Base-by-base conservation (phyloP, 2,113 vertebrate genomes). In the Rallus limicola region DNA sequence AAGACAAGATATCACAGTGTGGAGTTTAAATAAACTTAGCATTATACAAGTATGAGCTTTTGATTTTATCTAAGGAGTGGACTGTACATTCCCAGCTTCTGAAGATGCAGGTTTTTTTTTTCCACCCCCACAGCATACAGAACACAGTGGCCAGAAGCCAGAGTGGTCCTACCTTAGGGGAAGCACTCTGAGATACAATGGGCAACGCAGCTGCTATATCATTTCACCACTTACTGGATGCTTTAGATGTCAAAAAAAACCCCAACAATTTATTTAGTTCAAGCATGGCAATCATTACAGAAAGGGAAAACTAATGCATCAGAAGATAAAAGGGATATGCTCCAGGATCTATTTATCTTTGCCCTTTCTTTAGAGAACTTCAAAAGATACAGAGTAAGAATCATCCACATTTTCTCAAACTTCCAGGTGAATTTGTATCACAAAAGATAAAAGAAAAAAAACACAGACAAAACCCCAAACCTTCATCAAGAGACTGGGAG, bases 201-300 rank as follows among this genome's bases (percentile, higher is more conserved):
- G 29, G n/a, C 8, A 68, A 25, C 7, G 29, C 16, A 56, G 17
- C 9, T 71, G 9, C 58, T 69, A 8, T 31, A 69, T 24, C 14
- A 46, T 58, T 88, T 83, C 44, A 44, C 12, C 42, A 24, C 14
- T 64, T 68, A 23, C 3, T 80, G 6, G 6, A 36, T 96, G 83
- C 80, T 95, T 93, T 94, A 94, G 31, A 65, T 82, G 56, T 87
- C 63, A 82, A 94, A 62, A 93, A 71, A 90, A 88, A 53, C 1
- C 1, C 5, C 7, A 17, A 48, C 31, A 25, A 17, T 80, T 82
- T 78, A 19, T 48, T 26, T 60, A 55, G 12, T 19, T 72, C 14
- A 31, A 69, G 20, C 31, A 69, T 72, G 42, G 50, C 26, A 68
- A 53, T 50, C 28, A 21, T 16, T 33, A 16, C 4, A 68, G 59